phyloP scores from a whole-genome alignment of 2,113 vertebrate genomes.

The Aspiorhynchus laticeps region DNA sequence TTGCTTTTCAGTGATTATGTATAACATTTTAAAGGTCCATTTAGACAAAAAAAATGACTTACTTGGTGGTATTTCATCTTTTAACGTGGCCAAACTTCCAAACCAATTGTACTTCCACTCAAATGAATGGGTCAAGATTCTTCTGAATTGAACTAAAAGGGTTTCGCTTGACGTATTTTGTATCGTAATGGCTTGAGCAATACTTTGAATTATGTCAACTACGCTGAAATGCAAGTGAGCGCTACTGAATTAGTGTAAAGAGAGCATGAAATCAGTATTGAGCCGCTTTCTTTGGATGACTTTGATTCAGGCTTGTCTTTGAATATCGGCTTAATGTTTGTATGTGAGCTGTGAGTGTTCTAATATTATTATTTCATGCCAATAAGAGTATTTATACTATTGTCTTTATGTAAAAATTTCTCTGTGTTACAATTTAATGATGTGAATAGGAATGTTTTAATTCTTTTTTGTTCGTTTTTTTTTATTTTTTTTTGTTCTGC shows the following conservation, averaged over 20 bases:
- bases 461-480: constrained; percentile 50
- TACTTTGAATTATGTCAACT: constrained; percentile 20
- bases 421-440: constrained; percentile 47
- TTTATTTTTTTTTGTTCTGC: constrained; percentile 67
- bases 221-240: constrained; percentile 7
- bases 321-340: constrained; percentile 43
- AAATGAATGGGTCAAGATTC: not conserved
- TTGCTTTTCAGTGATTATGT: constrained; percentile 28
- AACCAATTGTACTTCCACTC: not conserved
- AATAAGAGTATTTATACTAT: constrained; percentile 26
- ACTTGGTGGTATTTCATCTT: not conserved
- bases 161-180: constrained; percentile 34
- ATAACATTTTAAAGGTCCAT: not conserved
- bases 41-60: not conserved
- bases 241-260: constrained; percentile 9
- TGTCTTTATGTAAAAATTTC: constrained; percentile 32
- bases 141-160: not conserved
- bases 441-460: constrained; percentile 64
- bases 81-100: constrained; percentile 12
- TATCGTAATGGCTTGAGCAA: constrained; percentile 37
- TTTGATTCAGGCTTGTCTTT: constrained; percentile 46
- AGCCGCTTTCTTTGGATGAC: constrained; percentile 29
- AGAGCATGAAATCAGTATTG: constrained; percentile 40
- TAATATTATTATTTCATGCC: constrained; percentile 39
- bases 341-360: constrained; percentile 13